These are phyloP conservation scores for Pocillopora grandis DNA, from an alignment of 92 coral and sea anemone species.

Conservation along the genomic window DNA sequence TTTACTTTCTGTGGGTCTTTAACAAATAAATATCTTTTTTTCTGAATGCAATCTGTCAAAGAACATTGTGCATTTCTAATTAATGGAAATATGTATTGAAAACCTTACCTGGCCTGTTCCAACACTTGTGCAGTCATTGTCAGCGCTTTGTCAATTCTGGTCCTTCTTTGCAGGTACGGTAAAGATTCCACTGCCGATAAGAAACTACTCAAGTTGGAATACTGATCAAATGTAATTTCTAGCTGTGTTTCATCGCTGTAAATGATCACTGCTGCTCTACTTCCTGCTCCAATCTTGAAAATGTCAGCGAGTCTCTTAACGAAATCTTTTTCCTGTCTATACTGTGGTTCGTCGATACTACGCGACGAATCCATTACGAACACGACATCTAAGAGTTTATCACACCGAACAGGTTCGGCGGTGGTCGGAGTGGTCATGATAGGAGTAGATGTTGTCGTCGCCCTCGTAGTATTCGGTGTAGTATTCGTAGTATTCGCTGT, in stretches of 20 bases:
- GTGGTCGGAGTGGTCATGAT: neutral
- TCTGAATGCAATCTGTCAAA: no score
- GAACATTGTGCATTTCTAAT: neutral
- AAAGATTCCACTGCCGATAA: constrained; percentile 57
- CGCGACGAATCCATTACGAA: constrained; percentile 92
- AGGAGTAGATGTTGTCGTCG: neutral
- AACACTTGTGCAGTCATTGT: constrained; percentile 64
- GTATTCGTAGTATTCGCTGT: neutral
- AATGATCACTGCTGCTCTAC: constrained; percentile 81
- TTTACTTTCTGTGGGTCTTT: no score
- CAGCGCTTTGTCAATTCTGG: constrained; percentile 89
- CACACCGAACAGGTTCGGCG: constrained; percentile 26
- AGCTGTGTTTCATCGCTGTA: constrained; percentile 72
- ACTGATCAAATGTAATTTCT: constrained; percentile 55
- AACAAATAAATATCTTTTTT: no score
- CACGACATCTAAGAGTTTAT: constrained; percentile 62
- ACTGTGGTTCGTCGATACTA: constrained; percentile 79
- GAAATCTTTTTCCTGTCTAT: constrained; percentile 69
- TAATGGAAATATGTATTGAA: neutral
- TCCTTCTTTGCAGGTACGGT: constrained; percentile 73
- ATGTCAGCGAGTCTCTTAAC: constrained; percentile 74
- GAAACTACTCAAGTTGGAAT: constrained; percentile 48
- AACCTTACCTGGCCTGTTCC: constrained; percentile 35
- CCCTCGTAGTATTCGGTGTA: neutral
- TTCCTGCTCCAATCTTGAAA: constrained; percentile 78